Evolutionary conservation across 35 echinoderm and acorn worm genomes (phyloP).

Genomic region (Acanthaster planci): DNA sequence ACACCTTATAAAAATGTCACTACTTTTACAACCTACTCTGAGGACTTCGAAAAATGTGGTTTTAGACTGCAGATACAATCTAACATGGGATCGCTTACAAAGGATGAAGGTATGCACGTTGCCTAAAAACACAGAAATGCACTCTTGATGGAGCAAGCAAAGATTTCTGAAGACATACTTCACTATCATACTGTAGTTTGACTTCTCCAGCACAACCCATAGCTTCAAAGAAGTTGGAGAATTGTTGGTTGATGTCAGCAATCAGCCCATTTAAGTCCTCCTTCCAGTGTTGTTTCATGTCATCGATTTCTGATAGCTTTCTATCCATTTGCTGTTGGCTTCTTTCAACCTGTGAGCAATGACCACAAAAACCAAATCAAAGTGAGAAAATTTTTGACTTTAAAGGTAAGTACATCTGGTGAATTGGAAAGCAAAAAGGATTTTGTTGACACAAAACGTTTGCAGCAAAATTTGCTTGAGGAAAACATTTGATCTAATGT

Average conservation of each 20-base stretch:
- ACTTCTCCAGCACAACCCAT: conserved; percentile 97
- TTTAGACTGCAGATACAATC: background rate
- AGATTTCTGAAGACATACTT: conserved; percentile 38
- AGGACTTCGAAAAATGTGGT: too few relatives aligned
- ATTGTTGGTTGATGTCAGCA: conserved; percentile 56
- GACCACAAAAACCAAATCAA: conserved; percentile 17
- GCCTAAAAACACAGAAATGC: too few relatives aligned
- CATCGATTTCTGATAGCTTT: conserved; percentile 51
- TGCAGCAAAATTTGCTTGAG: too few relatives aligned
- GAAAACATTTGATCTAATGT: too few relatives aligned
- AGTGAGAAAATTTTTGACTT: too few relatives aligned
- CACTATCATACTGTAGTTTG: conserved; percentile 66
- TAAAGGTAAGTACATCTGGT: too few relatives aligned
- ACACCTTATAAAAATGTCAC: too few relatives aligned
- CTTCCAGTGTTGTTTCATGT: conserved; percentile 54
- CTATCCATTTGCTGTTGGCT: conserved; percentile 16
- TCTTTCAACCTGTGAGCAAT: conserved; percentile 49
- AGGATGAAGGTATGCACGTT: background rate
- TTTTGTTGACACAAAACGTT: too few relatives aligned
- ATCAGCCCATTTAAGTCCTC: conserved; percentile 48
- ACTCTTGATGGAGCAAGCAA: background rate
- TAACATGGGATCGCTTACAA: background rate
- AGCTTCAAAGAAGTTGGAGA: conserved; percentile 72
- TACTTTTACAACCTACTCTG: too few relatives aligned
- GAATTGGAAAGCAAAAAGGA: too few relatives aligned